Evolutionary conservation across 2,797 vertebrate genomes (phyloP).

Genomic region (Spinibarbus caldwelli): DNA sequence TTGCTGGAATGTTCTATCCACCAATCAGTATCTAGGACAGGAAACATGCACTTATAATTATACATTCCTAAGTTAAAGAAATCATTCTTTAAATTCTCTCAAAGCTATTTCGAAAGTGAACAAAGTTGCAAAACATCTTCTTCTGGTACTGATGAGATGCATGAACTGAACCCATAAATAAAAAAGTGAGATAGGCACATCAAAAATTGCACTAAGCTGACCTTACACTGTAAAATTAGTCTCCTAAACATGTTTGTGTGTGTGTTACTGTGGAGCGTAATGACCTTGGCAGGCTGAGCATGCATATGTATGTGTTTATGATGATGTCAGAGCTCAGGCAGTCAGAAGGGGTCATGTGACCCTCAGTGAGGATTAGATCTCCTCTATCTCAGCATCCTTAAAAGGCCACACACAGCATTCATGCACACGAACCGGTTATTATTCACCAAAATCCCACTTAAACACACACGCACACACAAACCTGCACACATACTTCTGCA

Average conservation of each 20-base stretch:
- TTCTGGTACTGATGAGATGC: neutral
- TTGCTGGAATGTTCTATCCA: neutral
- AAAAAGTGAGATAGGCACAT: neutral
- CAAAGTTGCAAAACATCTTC: neutral
- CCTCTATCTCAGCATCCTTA: slow-evolving; percentile 40
- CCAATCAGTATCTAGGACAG: neutral
- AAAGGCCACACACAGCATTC: slow-evolving; percentile 25
- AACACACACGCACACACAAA: neutral
- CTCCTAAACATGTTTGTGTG: slow-evolving; percentile 10
- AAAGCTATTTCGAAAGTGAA: neutral
- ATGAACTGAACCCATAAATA: neutral
- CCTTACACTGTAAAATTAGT: neutral
- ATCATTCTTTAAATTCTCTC: neutral
- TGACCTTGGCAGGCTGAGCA: slow-evolving; percentile 17
- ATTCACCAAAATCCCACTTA: neutral
- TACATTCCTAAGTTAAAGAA: neutral
- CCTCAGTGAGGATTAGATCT: slow-evolving; percentile 72
- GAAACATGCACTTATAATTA: neutral
- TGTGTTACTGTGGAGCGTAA: neutral
- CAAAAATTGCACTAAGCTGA: neutral
- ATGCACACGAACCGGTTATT: neutral
- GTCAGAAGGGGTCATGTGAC: slow-evolving; percentile 74
- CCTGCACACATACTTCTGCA: slow-evolving; percentile 6
- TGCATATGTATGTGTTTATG: slow-evolving; percentile 61
- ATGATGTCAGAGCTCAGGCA: slow-evolving; percentile 79